Percentiles rank a stretch among this genome's conserved stretches.
Conservation (phyloP, 2,113 vertebrate genomes). For the Cygnus buccinator region DNA sequence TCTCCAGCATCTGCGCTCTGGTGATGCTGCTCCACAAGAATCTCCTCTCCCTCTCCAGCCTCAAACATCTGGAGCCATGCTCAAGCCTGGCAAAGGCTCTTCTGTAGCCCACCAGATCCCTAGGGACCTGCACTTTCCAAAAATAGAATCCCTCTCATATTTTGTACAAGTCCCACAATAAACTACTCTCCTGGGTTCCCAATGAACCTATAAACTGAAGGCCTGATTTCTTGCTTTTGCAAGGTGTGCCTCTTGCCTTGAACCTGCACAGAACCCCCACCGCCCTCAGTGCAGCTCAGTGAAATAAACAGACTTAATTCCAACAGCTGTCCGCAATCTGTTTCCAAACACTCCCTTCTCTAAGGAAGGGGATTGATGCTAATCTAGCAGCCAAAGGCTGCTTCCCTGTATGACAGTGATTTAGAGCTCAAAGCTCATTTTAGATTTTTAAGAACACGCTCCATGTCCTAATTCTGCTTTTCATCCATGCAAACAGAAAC, state of each 20-base stretch:
- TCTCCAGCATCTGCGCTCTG: background rate
- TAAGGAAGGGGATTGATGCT: background rate
- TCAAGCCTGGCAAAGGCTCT: background rate
- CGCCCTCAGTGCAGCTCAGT: background rate
- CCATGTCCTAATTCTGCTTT: slow-evolving; percentile 36
- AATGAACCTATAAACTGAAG: background rate
- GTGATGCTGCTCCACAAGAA: background rate
- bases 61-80: background rate
- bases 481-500: background rate
- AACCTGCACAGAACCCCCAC: background rate
- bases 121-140: background rate
- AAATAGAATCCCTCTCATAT: background rate
- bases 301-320: background rate
- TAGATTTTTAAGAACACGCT: slow-evolving; percentile 23
- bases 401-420: background rate
- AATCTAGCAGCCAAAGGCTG: slow-evolving; percentile 35
- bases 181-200: background rate
- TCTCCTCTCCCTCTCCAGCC: background rate
- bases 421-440: slow-evolving; percentile 30
- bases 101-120: background rate
- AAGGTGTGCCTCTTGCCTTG: background rate
- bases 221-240: background rate
- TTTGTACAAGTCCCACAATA: background rate
- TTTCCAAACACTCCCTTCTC: slow-evolving; percentile 41
- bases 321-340: slow-evolving; percentile 51